A percentile compares a stretch with the other conserved stretches of the same genome.
These are phyloP conservation scores for Anoplius nigerrimus DNA, from an alignment of 2,888 invertebrate species.

Conservation along the genomic window DNA sequence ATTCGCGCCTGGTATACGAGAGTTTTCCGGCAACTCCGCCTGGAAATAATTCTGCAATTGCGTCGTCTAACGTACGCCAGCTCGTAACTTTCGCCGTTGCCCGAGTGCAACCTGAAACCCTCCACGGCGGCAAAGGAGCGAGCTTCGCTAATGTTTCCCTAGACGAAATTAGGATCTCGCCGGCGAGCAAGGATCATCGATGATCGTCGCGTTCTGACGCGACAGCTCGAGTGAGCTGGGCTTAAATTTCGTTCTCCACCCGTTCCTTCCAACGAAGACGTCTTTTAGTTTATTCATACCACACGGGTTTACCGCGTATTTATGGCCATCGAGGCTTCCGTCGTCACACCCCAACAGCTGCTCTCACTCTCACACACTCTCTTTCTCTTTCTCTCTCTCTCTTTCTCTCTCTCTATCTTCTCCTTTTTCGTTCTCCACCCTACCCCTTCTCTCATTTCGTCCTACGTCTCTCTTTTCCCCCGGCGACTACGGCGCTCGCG, in stretches of 20 bases:
- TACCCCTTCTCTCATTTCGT: constrained; percentile 7
- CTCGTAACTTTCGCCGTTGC: neutral
- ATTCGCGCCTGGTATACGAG: too few relatives aligned
- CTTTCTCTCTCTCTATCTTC: constrained; percentile 37
- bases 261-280: neutral
- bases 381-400: constrained; percentile 21
- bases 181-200: too few relatives aligned
- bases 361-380: constrained; percentile 24
- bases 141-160: too few relatives aligned
- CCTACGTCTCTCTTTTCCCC: neutral
- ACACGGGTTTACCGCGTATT: constrained; percentile 47
- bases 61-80: neutral
- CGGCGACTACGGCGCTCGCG: too few relatives aligned
- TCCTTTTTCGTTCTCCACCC: neutral
- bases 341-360: constrained; percentile 44
- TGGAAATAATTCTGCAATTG: too few relatives aligned
- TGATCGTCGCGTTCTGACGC: too few relatives aligned
- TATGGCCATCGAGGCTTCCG: constrained; percentile 48
- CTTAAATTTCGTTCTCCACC: neutral
- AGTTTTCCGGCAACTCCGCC: too few relatives aligned
- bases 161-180: too few relatives aligned
- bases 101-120: neutral
- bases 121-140: too few relatives aligned
- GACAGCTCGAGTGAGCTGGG: too few relatives aligned
- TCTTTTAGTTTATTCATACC: constrained; percentile 48